Percentiles rank a stretch among this genome's conserved stretches.
phyloP scores from a whole-genome alignment of 2,113 vertebrate genomes.

The Tenrec ecaudatus region DNA sequence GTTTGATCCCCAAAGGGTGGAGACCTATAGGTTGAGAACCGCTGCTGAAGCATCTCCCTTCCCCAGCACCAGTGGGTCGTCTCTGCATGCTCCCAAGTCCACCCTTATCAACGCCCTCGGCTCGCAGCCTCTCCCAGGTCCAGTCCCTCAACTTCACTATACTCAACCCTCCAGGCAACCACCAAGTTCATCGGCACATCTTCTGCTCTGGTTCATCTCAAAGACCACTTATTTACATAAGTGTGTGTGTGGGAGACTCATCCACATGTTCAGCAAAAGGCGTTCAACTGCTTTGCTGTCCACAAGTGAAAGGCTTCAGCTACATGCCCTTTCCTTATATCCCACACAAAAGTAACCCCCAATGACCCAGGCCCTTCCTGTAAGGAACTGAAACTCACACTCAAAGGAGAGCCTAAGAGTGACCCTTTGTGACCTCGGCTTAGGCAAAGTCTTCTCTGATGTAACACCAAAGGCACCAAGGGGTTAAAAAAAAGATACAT shows the following conservation, averaged over 20 bases:
- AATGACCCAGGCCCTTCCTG: neutral
- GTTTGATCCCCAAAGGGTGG: too few species aligned
- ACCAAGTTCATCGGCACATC: neutral
- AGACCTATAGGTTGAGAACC: too few species aligned
- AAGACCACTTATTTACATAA: neutral
- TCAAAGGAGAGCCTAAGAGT: neutral
- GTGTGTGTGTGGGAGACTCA: neutral
- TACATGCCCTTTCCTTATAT: neutral
- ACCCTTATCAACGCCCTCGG: neutral
- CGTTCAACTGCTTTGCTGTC: neutral
- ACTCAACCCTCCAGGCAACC: neutral
- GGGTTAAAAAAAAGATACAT: neutral
- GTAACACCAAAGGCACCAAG: neutral
- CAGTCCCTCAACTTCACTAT: neutral
- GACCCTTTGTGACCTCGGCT: neutral
- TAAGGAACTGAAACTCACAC: neutral
- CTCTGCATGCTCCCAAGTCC: neutral
- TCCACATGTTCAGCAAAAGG: neutral
- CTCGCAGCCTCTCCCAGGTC: too few species aligned
- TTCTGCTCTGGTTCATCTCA: neutral
- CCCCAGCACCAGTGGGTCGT: neutral
- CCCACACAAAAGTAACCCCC: neutral
- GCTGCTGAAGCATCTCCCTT: neutral
- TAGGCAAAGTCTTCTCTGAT: neutral
- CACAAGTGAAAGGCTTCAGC: neutral